A percentile compares a stretch with the other conserved stretches of the same genome.
Conservation (phyloP, 2,888 invertebrate genomes). For the Orchesella flavescens region DNA sequence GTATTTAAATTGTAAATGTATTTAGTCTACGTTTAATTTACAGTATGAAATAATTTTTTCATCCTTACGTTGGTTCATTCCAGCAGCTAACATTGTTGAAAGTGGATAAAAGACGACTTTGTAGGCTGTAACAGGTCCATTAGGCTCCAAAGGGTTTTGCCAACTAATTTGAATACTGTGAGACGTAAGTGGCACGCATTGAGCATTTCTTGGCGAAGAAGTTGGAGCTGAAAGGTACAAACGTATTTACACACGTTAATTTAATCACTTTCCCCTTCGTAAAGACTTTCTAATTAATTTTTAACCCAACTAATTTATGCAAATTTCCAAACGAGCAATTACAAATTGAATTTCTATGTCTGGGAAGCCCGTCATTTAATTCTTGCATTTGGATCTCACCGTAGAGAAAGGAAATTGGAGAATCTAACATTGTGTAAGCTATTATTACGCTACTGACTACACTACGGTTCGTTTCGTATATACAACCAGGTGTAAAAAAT, state of each 20-base stretch:
- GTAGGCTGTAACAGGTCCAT: conserved; percentile 70
- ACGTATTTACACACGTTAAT: conserved; percentile 40
- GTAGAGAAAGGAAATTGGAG: neutral
- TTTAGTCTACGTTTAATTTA: neutral
- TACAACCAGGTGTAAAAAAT: neutral
- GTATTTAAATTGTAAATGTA: neutral
- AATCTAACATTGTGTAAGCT: no score
- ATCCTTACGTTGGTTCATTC: conserved; percentile 48
- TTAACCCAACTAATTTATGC: conserved; percentile 39
- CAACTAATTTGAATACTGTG: conserved; percentile 71
- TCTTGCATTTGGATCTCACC: neutral
- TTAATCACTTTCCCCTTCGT: conserved; percentile 37
- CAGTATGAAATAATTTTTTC: conserved; percentile 1
- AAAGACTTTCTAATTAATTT: conserved; percentile 47
- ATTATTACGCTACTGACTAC: no score
- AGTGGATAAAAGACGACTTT: conserved; percentile 69
- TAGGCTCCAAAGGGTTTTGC: conserved; percentile 67
- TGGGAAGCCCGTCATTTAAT: neutral
- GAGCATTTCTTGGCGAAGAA: conserved; percentile 65
- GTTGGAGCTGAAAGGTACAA: conserved; percentile 60
- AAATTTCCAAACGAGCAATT: conserved; percentile 41
- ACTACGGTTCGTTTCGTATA: neutral
- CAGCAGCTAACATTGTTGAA: conserved; percentile 6
- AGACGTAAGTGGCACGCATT: conserved; percentile 67
- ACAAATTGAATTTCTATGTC: conserved; percentile 36